Percentiles rank a stretch among this genome's conserved stretches.
phyloP scores from a whole-genome alignment of 2,113 vertebrate species.

The Trichomycterus rosablanca region DNA sequence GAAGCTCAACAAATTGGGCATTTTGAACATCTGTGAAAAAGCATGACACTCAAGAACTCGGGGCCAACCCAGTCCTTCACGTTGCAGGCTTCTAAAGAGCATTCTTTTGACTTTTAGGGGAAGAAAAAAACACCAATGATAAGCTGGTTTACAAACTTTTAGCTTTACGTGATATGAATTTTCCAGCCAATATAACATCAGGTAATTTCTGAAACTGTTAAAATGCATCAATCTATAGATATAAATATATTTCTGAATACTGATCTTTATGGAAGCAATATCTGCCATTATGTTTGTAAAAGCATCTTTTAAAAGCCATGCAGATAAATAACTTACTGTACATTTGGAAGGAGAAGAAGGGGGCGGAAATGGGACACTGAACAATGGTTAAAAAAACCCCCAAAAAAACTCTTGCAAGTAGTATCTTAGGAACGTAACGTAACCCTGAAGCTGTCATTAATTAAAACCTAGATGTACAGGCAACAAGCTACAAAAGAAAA shows the following conservation, averaged over 20 bases:
- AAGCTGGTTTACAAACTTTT: slow-evolving; percentile 42
- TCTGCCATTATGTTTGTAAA: slow-evolving; percentile 53
- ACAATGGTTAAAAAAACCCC: slow-evolving; percentile 5
- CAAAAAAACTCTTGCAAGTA: slow-evolving; percentile 26
- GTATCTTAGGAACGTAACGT: slow-evolving; percentile 12
- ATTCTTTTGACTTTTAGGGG: slow-evolving; percentile 19
- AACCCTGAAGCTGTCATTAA: slow-evolving; percentile 45
- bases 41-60: slow-evolving; percentile 32
- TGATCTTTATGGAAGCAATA: slow-evolving; percentile 46
- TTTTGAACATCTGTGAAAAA: slow-evolving; percentile 36
- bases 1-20: slow-evolving; percentile 11
- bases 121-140: slow-evolving; percentile 18
- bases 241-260: slow-evolving; percentile 55
- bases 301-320: slow-evolving; percentile 55
- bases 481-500: slow-evolving; percentile 24
- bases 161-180: slow-evolving; percentile 40
- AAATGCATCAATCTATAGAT: slow-evolving; percentile 38
- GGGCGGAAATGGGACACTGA: slow-evolving; percentile 34
- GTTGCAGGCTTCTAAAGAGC: slow-evolving; percentile 14
- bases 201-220: slow-evolving; percentile 44
- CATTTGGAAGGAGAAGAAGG: too few relatives aligned
- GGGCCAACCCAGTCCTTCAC: slow-evolving; percentile 36
- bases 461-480: slow-evolving; percentile 21
- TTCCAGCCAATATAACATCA: slow-evolving; percentile 41
- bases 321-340: slow-evolving; percentile 69